Evolutionary conservation across 2,888 invertebrate species (phyloP).

Genomic region (Cynaeus angustus): DNA sequence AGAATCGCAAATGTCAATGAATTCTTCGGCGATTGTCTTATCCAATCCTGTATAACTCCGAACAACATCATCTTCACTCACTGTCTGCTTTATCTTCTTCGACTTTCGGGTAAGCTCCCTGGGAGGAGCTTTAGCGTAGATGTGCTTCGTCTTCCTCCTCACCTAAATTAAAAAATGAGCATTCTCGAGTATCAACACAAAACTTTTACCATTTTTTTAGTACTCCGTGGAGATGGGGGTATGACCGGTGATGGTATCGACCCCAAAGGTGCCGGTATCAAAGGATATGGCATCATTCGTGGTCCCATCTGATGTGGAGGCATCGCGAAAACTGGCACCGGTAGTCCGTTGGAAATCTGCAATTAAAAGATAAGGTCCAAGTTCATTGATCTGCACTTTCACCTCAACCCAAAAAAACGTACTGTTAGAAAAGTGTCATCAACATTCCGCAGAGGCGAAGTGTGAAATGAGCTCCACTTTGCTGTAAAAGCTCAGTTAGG

Average conservation of each 20-base stretch:
- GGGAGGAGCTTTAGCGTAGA: conserved; percentile 36
- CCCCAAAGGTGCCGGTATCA: conserved; percentile 69
- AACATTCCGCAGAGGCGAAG: conserved; percentile 12
- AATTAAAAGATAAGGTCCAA: conserved; percentile 46
- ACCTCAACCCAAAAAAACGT: conserved; percentile 11
- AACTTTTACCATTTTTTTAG: conserved; percentile 51
- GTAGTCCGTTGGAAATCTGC: conserved; percentile 62
- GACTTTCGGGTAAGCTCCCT: conserved; percentile 53
- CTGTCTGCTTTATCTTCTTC: conserved; percentile 54
- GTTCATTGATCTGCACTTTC: conserved; percentile 25
- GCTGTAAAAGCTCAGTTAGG: conserved; percentile 13
- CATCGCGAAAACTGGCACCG: conserved; percentile 63
- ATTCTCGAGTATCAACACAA: too few species aligned
- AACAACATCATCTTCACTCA: conserved; percentile 74
- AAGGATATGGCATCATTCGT: conserved; percentile 63
- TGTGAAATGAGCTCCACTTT: conserved; percentile 25
- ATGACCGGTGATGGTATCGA: conserved; percentile 68
- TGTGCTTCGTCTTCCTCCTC: conserved; percentile 30
- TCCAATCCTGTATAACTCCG: conserved; percentile 78
- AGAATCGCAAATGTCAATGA: conserved; percentile 78
- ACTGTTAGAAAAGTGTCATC: conserved; percentile 11
- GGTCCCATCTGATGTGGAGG: conserved; percentile 64
- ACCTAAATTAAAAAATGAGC: conserved; percentile 13
- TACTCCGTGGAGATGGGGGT: conserved; percentile 52
- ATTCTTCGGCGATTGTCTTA: conserved; percentile 78